A percentile compares a stretch with the other conserved stretches of the same genome.
These are phyloP conservation scores for Cephus sareptanus DNA, from an alignment of 2,888 invertebrate genomes.

Conservation along the genomic window DNA sequence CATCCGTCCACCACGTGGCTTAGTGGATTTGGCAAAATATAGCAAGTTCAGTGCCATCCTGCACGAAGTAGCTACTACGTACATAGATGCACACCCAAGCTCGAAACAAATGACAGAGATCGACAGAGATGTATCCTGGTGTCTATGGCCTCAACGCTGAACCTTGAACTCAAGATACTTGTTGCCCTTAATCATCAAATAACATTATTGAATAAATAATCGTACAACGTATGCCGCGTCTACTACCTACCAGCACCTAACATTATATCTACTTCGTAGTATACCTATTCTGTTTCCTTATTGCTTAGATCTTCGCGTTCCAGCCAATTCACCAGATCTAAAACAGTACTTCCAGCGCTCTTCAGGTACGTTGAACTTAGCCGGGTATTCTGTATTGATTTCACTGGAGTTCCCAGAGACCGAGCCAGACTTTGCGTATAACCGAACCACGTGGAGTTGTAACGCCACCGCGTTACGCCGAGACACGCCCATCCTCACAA, in stretches of 20 bases:
- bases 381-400: slow-evolving; percentile 58
- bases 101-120: background rate
- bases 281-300: background rate
- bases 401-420: slow-evolving; percentile 42
- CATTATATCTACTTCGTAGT: background rate
- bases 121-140: background rate
- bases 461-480: background rate
- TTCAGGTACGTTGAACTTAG: slow-evolving; percentile 54
- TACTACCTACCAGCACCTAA: background rate
- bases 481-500: background rate
- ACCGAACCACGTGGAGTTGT: background rate
- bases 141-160: background rate
- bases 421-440: slow-evolving; percentile 36
- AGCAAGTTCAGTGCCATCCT: slow-evolving; percentile 8
- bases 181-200: background rate
- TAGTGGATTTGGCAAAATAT: slow-evolving; percentile 16
- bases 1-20: background rate
- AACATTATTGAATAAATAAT: background rate
- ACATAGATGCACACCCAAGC: background rate
- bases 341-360: background rate
- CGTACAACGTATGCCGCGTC: background rate
- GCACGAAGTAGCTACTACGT: background rate
- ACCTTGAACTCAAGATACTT: background rate
- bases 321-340: background rate
- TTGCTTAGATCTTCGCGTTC: background rate